These are phyloP conservation scores for Herpailurus yagouaroundi DNA, from an alignment of 2,113 vertebrate species.

Conservation along the genomic window DNA sequence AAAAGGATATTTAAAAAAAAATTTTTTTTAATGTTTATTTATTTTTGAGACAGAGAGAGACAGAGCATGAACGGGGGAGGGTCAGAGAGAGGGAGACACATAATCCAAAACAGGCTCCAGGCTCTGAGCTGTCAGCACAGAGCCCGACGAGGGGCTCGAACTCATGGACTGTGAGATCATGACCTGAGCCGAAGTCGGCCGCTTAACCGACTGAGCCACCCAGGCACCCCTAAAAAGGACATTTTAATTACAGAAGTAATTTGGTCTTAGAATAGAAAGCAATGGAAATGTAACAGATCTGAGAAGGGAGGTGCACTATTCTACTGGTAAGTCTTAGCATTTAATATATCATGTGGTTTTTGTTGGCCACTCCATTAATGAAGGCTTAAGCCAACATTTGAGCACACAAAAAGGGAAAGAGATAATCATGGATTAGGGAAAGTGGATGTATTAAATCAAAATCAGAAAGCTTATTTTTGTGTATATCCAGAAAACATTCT, in stretches of 20 bases:
- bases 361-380: neutral
- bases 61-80: too few species aligned
- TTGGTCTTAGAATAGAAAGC: neutral
- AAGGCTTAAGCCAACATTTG: neutral
- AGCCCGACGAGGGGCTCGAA: rapidly evolving
- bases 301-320: neutral
- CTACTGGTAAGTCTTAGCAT: neutral
- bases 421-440: neutral
- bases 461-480: neutral
- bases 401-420: neutral
- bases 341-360: neutral
- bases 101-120: too few species aligned
- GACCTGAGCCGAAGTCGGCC: too few species aligned
- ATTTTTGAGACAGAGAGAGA: too few species aligned
- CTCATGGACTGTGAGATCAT: too few species aligned
- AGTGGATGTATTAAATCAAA: neutral
- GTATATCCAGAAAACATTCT: neutral
- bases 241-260: neutral
- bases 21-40: too few species aligned
- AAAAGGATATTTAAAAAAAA: neutral
- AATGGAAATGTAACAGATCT: neutral
- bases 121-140: too few species aligned
- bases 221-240: neutral
- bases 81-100: too few species aligned
- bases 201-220: too few species aligned